Conservation (phyloP, 2,113 vertebrate genomes). For the Climacteris rufus region DNA sequence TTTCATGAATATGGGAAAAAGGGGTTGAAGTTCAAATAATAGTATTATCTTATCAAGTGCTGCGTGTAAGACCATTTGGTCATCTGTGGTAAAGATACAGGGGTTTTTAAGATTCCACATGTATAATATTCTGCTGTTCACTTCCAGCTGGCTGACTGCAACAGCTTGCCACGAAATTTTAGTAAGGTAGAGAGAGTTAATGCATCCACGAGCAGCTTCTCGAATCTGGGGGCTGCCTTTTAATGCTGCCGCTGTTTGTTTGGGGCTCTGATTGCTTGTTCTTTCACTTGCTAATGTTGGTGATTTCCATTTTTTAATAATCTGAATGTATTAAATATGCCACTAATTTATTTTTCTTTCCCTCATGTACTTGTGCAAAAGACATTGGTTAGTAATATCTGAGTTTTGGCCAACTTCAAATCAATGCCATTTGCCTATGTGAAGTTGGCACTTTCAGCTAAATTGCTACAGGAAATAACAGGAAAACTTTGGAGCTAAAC, state of each 20-base stretch:
- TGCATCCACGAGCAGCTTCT: not conserved
- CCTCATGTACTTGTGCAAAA: not conserved
- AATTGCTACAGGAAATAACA: conserved; percentile 11
- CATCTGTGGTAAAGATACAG: not conserved
- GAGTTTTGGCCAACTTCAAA: not conserved
- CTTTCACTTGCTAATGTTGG: conserved; percentile 2
- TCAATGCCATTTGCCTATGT: not conserved
- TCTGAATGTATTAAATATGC: not conserved
- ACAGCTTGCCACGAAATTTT: conserved; percentile 29
- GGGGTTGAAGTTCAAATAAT: not conserved
- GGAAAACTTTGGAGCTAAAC: not conserved
- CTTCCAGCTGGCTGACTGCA: conserved; percentile 31
- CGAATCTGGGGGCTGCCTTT: not conserved
- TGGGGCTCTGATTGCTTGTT: not conserved
- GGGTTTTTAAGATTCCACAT: not conserved
- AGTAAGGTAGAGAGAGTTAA: conserved; percentile 25
- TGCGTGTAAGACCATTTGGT: not conserved
- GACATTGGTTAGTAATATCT: not conserved
- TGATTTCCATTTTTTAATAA: conserved; percentile 12
- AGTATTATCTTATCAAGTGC: not conserved
- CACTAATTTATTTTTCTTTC: conserved; percentile 12
- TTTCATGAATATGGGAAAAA: not conserved
- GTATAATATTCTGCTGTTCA: conserved; percentile 3
- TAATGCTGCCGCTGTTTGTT: not conserved
- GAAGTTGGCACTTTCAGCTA: not conserved